Base-by-base conservation (phyloP, 2,888 invertebrate genomes). In the Sphaeridia pumilis region DNA sequence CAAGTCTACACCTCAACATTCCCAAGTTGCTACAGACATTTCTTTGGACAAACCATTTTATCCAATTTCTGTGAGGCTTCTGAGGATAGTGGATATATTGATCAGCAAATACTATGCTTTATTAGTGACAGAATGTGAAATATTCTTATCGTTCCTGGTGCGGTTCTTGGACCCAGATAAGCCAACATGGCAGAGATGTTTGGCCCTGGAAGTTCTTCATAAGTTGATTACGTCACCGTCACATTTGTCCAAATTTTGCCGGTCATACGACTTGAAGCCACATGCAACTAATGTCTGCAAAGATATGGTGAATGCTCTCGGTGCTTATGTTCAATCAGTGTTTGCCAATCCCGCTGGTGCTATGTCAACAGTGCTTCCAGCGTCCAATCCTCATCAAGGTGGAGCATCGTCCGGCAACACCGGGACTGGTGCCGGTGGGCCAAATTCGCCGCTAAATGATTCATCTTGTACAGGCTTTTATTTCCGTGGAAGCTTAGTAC, bases 161-260 rank as follows among this genome's bases (percentile, higher is more conserved):
- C 95, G 97, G 72, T 97, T 98, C 73, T 74, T 97, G 70, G 97
- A 97, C 70, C 87, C 89, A 0, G 97, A 97, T 69, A 93, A 94
- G 72, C 92, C 93, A 2, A 67, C 84, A 59, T 98, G 98, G 97
- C 95, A 97, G 70, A 76, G 95, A 52, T 90, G 93, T 1, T 72
- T 95, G 47, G 94, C 97, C 0, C 71, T 98, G 20, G 98, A 98
- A 75, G 94, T 97, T 2, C 75, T 98, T 42, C 93, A 94, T 70
- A 89, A 88, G 73, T 84, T 98, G 78, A 84, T 87, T 1, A 82
- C 87, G 49, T 88, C 93, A 66, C 86, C 93, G 5, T 82, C 83
- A 64, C 74, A 94, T 20, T 74, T 95, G 63, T 85, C 83, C 66
- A 87, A 87, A 46, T 93, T 97, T 73, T 94, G 95, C 71, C 81